Conservation (phyloP, 2,797 vertebrate species). For the Rhinogobio ventralis region DNA sequence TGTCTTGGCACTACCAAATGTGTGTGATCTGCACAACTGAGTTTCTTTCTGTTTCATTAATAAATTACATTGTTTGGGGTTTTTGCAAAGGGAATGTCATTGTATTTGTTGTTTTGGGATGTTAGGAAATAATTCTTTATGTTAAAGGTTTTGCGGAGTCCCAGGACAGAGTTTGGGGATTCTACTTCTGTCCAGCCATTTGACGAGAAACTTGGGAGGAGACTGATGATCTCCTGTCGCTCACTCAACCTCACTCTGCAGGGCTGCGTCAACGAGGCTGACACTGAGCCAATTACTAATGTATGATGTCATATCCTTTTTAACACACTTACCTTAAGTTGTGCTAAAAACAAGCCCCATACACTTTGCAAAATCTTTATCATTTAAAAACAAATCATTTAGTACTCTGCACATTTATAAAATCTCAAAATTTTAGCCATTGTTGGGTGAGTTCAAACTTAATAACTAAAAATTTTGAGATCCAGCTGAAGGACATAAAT, state of each 20-base stretch:
- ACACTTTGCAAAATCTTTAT: background rate
- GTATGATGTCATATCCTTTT: constrained; percentile 73
- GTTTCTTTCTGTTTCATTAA: background rate
- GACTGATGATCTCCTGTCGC: constrained; percentile 89
- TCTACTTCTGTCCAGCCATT: constrained; percentile 81
- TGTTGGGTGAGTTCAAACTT: background rate
- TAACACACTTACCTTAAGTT: background rate
- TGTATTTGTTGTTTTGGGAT: background rate
- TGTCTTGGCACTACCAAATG: background rate
- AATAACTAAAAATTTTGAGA: no score
- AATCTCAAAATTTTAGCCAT: background rate
- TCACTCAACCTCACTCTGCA: constrained; percentile 91
- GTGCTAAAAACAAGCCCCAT: background rate
- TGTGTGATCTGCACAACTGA: background rate
- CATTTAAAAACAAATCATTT: background rate
- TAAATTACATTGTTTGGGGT: background rate
- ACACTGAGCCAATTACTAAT: constrained; percentile 89
- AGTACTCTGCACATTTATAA: background rate
- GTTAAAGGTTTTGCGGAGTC: constrained; percentile 84
- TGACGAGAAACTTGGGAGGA: constrained; percentile 90
- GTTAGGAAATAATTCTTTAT: background rate
- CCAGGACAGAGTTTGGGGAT: constrained; percentile 82
- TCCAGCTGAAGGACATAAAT: background rate
- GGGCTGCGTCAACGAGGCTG: constrained; percentile 90
- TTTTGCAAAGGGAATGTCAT: background rate